These are phyloP conservation scores for Calonectris borealis DNA, from an alignment of 2,113 vertebrate species.

Conservation along the genomic window DNA sequence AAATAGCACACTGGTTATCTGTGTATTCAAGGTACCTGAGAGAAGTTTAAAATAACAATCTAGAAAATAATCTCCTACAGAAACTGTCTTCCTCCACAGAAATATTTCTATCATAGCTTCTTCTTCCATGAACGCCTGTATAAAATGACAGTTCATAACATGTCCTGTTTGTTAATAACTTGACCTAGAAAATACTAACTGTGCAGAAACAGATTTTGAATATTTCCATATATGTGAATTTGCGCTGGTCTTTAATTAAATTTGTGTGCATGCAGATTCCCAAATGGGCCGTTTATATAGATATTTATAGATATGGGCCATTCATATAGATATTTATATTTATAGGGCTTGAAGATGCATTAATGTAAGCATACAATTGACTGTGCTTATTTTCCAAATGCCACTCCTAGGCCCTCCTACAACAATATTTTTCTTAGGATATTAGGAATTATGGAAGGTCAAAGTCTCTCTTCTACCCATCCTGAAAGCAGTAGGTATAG, in stretches of 20 bases:
- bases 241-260: background rate
- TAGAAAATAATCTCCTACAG: background rate
- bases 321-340: background rate
- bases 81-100: background rate
- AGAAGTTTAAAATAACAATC: background rate
- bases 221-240: background rate
- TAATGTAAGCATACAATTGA: background rate
- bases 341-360: accelerated
- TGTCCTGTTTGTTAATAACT: background rate
- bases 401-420: background rate
- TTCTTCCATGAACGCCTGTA: background rate
- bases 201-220: background rate
- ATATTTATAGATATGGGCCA: background rate
- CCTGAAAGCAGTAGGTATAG: background rate
- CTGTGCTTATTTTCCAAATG: background rate
- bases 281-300: background rate
- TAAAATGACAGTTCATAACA: background rate
- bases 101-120: background rate
- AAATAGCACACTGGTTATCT: background rate
- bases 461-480: background rate
- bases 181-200: background rate
- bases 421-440: background rate
- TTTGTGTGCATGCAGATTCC: background rate
- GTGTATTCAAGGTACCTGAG: background rate
- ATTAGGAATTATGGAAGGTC: background rate